phyloP scores from a whole-genome alignment of 2,888 invertebrate genomes.

The Lithophane leautieri region DNA sequence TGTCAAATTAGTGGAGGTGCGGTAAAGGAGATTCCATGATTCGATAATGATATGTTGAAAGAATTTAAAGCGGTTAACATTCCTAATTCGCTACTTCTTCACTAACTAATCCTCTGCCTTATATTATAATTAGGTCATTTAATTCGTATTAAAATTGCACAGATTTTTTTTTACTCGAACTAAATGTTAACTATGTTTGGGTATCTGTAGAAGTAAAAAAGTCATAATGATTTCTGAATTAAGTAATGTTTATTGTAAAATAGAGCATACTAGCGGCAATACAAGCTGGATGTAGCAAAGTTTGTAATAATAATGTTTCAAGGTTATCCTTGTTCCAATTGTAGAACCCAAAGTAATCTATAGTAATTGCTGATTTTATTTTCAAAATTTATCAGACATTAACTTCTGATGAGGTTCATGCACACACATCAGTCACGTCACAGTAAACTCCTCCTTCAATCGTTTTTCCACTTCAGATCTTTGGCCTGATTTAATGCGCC shows the following conservation, averaged over 20 bases:
- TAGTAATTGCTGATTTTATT: neutral
- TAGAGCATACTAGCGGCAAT: too few relatives aligned
- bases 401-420: neutral
- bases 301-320: neutral
- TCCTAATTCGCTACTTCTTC: neutral
- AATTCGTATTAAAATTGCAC: constrained; percentile 10
- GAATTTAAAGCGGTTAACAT: neutral
- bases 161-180: neutral
- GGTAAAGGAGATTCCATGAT: neutral
- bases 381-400: neutral
- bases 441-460: neutral
- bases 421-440: neutral
- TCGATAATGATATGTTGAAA: neutral
- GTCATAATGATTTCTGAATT: too few relatives aligned
- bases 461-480: neutral
- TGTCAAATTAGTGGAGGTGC: neutral
- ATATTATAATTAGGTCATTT: constrained; percentile 34
- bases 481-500: neutral
- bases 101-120: neutral
- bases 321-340: constrained; percentile 4
- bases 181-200: too few relatives aligned
- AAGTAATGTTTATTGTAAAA: neutral
- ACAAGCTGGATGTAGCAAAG: neutral
- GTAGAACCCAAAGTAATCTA: constrained; percentile 3
- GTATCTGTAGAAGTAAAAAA: neutral